Percentiles rank a stretch among this genome's conserved stretches.
These are phyloP conservation scores for Drosophila leonis DNA, from an alignment of 2,888 invertebrate species.

Conservation along the genomic window DNA sequence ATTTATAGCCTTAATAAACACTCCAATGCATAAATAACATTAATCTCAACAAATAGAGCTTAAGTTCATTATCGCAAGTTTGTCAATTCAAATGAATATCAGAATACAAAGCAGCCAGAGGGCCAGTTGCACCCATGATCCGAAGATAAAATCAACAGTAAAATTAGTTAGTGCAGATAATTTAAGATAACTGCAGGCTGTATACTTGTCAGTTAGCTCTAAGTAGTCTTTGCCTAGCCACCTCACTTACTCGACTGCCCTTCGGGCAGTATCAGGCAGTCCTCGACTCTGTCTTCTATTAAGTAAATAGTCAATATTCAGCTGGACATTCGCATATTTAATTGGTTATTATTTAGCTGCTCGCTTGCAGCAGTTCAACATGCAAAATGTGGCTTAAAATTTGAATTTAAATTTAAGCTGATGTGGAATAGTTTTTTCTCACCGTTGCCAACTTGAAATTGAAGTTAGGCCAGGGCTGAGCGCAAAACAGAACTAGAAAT, in stretches of 20 bases:
- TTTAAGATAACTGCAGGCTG: neutral
- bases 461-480: neutral
- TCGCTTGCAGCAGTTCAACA: no score
- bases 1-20: constrained; percentile 1
- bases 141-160: neutral
- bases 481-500: constrained; percentile 40
- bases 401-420: neutral
- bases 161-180: constrained; percentile 1
- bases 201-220: neutral
- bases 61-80: constrained; percentile 1
- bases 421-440: neutral
- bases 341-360: neutral
- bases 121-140: neutral
- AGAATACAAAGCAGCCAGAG: neutral
- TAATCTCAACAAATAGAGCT: neutral
- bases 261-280: no score
- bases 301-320: neutral
- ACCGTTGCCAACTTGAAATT: constrained; percentile 1
- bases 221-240: neutral
- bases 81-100: neutral
- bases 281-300: neutral
- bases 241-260: no score
- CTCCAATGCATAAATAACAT: neutral
- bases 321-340: neutral
- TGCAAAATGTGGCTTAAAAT: neutral